A percentile compares a stretch with the other conserved stretches of the same genome.
phyloP scores from a whole-genome alignment of 1,140 invertebrate species.

The Lysiphlebus fabarum region DNA sequence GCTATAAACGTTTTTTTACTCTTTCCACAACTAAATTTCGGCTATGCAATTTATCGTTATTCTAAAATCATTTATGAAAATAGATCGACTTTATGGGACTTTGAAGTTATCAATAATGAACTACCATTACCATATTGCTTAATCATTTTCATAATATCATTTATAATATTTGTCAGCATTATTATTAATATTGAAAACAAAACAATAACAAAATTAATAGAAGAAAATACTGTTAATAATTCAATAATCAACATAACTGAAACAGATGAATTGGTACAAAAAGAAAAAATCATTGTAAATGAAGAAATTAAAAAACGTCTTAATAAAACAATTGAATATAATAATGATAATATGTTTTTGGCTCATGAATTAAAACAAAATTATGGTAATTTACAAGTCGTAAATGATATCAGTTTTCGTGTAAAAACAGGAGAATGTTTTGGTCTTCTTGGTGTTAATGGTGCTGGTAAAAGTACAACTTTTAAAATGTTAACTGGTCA shows the following conservation, averaged over 20 bases:
- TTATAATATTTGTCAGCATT: too few species aligned
- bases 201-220: constrained; percentile 37
- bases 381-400: constrained; percentile 61
- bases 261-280: constrained; percentile 46
- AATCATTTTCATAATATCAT: too few species aligned
- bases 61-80: too few species aligned
- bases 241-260: constrained; percentile 13
- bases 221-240: constrained; percentile 24
- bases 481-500: constrained; percentile 83
- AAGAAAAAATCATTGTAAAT: constrained; percentile 41
- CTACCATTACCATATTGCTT: too few species aligned
- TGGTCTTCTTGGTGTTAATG: constrained; percentile 75
- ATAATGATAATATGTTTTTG: constrained; percentile 41
- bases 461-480: constrained; percentile 88
- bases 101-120: too few species aligned
- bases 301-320: constrained; percentile 37
- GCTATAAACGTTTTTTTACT: too few species aligned
- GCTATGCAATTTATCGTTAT: constrained; percentile 3
- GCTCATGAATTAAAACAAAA: constrained; percentile 64
- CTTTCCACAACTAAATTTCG: constrained; percentile 39
- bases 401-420: constrained; percentile 68
- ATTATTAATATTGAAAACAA: too few species aligned
- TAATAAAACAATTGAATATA: background rate
- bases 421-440: constrained; percentile 79
- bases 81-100: too few species aligned